phyloP scores from a whole-genome alignment of 2,113 vertebrate species.

The Toxotes chatareus region DNA sequence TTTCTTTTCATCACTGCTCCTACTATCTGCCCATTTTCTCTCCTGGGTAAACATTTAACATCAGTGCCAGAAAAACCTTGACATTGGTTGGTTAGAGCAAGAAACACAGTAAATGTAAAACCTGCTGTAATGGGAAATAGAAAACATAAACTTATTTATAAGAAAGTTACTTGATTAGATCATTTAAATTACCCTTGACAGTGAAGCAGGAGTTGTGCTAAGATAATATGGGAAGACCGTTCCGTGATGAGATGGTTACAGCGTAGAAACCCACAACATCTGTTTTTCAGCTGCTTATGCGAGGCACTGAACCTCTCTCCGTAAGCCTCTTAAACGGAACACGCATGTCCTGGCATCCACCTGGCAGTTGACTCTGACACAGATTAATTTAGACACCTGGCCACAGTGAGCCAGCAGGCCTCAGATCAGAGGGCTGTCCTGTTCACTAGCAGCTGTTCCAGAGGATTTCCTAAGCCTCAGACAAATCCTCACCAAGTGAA shows the following conservation, averaged over 20 bases:
- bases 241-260: background rate
- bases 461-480: slow-evolving; percentile 24
- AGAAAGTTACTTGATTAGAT: background rate
- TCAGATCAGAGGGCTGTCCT: background rate
- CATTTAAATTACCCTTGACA: background rate
- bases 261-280: background rate
- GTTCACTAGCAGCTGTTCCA: slow-evolving; percentile 33
- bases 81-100: background rate
- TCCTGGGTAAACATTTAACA: background rate
- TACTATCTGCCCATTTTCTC: background rate
- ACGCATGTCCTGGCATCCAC: slow-evolving; percentile 4
- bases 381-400: slow-evolving; percentile 44
- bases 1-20: background rate
- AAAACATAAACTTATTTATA: background rate
- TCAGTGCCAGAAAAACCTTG: background rate
- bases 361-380: background rate
- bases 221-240: background rate
- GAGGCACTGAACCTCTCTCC: background rate
- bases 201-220: background rate
- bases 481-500: slow-evolving; percentile 38
- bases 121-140: background rate
- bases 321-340: slow-evolving; percentile 21
- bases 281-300: background rate
- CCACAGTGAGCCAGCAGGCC: slow-evolving; percentile 8
- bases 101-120: background rate